Evolutionary conservation across 2,113 vertebrate genomes (phyloP).

Genomic region (Pteruthius melanotis): DNA sequence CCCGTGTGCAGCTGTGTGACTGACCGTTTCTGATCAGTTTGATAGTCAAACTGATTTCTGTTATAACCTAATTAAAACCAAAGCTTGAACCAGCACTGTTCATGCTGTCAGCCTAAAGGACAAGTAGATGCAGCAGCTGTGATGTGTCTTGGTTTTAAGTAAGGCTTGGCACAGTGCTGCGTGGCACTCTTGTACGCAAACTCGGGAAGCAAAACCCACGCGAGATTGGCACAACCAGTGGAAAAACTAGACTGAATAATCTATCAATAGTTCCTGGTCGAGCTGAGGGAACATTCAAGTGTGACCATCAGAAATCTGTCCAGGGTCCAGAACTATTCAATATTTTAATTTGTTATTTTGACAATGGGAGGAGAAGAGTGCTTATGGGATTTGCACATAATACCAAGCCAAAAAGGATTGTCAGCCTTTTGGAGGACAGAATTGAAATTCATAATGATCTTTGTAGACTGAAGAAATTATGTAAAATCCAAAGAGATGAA

Average conservation of each 20-base stretch:
- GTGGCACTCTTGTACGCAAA: not conserved
- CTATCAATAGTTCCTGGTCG: conserved; percentile 13
- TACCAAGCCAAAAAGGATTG: not conserved
- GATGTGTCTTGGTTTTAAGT: not conserved
- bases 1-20: not conserved
- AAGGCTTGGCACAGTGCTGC: not conserved
- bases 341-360: conserved; percentile 29
- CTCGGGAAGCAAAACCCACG: not conserved
- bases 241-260: not conserved
- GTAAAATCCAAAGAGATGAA: not conserved
- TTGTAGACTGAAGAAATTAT: not conserved
- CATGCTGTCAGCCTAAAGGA: not conserved
- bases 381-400: not conserved
- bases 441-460: not conserved
- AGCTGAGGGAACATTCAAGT: not conserved
- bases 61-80: not conserved
- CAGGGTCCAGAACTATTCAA: not conserved
- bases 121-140: not conserved
- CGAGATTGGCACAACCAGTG: not conserved
- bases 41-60: not conserved
- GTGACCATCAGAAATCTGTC: conserved; percentile 29
- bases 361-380: not conserved
- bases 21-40: not conserved
- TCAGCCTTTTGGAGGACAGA: not conserved
- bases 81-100: not conserved